phyloP scores from a whole-genome alignment of 2,797 vertebrate species.

The Bradypus variegatus region DNA sequence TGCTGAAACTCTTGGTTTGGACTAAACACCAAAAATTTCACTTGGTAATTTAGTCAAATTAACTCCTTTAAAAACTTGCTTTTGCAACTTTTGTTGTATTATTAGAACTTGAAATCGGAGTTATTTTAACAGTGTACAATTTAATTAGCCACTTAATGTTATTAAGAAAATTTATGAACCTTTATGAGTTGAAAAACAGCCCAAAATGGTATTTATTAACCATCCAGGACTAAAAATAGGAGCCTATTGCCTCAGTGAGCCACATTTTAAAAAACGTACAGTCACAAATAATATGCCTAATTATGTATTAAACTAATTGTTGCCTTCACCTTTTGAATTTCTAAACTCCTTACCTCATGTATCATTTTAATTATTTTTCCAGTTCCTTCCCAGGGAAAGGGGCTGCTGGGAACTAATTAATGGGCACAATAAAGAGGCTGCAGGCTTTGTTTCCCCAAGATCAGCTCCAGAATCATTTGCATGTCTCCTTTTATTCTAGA shows the following conservation, averaged over 20 bases:
- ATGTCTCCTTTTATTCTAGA: constrained; percentile 70
- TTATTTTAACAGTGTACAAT: constrained; percentile 44
- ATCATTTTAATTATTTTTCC: constrained; percentile 82
- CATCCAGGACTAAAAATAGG: constrained; percentile 47
- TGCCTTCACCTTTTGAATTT: constrained; percentile 70
- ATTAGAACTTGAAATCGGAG: constrained; percentile 36
- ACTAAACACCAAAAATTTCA: not conserved
- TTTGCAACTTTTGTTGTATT: constrained; percentile 50
- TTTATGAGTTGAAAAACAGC: constrained; percentile 52
- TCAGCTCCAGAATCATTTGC: constrained; percentile 70
- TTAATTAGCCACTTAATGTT: constrained; percentile 53
- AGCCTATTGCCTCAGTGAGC: constrained; percentile 39
- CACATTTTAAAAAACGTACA: constrained; percentile 54
- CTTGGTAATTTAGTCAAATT: not conserved
- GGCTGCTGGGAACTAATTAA: constrained; percentile 81
- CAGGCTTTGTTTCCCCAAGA: constrained; percentile 70
- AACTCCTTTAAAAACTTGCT: constrained; percentile 44
- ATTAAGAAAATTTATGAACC: constrained; percentile 49
- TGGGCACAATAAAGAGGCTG: constrained; percentile 76
- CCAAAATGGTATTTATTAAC: constrained; percentile 54
- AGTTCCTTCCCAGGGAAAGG: constrained; percentile 74
- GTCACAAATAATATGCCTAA: constrained; percentile 66
- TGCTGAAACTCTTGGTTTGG: not conserved
- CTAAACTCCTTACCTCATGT: constrained; percentile 77
- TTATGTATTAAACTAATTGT: constrained; percentile 70